A percentile compares a stretch with the other conserved stretches of the same genome.
Evolutionary conservation across 1,140 invertebrate genomes (phyloP).

Genomic region (Saccostrea glomerata): DNA sequence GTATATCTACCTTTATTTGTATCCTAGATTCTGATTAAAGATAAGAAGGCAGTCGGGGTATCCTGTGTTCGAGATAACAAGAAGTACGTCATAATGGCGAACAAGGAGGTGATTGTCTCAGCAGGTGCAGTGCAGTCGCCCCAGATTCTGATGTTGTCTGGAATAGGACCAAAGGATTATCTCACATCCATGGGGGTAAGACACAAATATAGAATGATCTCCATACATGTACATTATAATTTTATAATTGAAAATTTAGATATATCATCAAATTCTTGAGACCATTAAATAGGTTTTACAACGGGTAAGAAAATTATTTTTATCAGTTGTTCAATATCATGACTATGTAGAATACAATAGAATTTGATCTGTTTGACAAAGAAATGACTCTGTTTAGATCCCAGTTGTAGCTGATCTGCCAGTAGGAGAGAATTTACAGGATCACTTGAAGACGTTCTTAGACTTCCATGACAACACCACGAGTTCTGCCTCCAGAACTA

Average conservation of each 20-base stretch:
- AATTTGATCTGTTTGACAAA: no score
- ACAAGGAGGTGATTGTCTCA: constrained; percentile 89
- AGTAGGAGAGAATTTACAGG: constrained; percentile 92
- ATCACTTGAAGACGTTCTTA: constrained; percentile 80
- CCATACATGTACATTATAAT: no score
- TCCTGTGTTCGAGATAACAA: constrained; percentile 71
- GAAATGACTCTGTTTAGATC: constrained; percentile 51
- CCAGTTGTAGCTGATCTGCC: constrained; percentile 83
- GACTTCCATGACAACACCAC: constrained; percentile 16
- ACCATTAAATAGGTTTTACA: no score
- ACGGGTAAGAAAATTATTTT: no score
- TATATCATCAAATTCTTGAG: no score
- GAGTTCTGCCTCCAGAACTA: neutral
- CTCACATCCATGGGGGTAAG: constrained; percentile 56
- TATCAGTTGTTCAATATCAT: no score
- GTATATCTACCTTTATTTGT: neutral
- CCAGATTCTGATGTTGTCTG: constrained; percentile 93
- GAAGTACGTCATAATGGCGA: constrained; percentile 82
- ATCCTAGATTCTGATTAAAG: constrained; percentile 52
- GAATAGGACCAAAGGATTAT: constrained; percentile 85
- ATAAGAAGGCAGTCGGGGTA: constrained; percentile 69
- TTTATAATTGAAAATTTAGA: no score
- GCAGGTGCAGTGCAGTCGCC: constrained; percentile 92
- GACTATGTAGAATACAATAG: no score
- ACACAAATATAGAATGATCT: constrained; percentile 69